Evolutionary conservation across 92 coral and sea anemone genomes (phyloP).

Genomic region (Epizoanthus ramosus): DNA sequence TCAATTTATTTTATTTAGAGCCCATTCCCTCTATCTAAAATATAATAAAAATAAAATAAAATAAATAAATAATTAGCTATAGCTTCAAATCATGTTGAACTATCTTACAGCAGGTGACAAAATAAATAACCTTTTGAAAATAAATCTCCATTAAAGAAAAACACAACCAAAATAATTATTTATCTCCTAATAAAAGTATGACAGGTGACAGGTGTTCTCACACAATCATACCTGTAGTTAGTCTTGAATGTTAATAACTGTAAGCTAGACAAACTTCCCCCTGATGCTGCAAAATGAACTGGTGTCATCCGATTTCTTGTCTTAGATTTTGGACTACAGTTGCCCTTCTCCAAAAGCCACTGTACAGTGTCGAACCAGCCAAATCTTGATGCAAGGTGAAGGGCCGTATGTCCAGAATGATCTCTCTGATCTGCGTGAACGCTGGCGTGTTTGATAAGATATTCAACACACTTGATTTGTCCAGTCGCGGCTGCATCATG

Average conservation of each 20-base stretch:
- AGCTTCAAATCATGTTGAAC: too few relatives aligned
- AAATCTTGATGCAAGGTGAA: conserved; percentile 81
- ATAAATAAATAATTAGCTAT: too few relatives aligned
- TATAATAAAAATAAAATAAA: too few relatives aligned
- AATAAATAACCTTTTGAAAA: too few relatives aligned
- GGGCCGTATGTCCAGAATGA: conserved; percentile 79
- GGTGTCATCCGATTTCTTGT: conserved; percentile 81
- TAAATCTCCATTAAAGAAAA: background rate
- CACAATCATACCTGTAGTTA: conserved; percentile 51
- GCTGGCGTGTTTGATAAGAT: conserved; percentile 58
- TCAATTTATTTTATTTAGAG: too few relatives aligned
- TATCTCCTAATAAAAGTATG: background rate
- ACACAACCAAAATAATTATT: background rate
- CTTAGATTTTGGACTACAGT: conserved; percentile 59
- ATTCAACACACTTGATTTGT: conserved; percentile 72
- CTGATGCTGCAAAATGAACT: conserved; percentile 82
- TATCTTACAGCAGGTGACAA: too few relatives aligned
- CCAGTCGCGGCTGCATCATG: conserved; percentile 91
- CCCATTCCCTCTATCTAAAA: too few relatives aligned
- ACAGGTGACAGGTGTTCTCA: background rate
- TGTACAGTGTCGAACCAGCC: conserved; percentile 75
- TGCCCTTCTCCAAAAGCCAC: conserved; percentile 73
- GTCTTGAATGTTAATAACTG: conserved; percentile 66
- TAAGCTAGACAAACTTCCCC: conserved; percentile 72
- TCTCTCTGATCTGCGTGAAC: conserved; percentile 65